Conservation (phyloP, 2,113 vertebrate genomes). For the Oreochromis niloticus region DNA sequence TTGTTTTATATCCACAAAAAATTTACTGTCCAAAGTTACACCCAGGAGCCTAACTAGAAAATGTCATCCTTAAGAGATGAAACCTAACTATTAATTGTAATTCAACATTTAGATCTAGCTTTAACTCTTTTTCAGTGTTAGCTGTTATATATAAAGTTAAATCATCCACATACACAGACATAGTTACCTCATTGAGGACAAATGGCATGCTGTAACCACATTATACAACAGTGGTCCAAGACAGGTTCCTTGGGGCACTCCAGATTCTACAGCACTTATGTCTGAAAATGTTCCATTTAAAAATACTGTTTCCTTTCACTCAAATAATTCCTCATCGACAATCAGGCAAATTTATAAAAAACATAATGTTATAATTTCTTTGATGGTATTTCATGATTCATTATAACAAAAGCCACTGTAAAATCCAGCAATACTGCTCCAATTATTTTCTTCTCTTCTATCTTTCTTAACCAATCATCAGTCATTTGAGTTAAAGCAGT, state of each 20-base stretch:
- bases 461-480: background rate
- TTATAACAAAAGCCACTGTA: background rate
- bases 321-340: background rate
- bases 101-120: background rate
- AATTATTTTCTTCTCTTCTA: background rate
- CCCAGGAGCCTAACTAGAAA: background rate
- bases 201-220: background rate
- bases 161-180: background rate
- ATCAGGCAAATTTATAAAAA: background rate
- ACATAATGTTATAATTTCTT: background rate
- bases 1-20: background rate
- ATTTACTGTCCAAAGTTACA: background rate
- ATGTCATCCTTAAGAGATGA: background rate
- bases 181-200: background rate
- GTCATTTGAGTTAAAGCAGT: background rate
- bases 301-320: background rate
- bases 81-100: background rate
- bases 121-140: background rate
- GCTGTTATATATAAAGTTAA: background rate
- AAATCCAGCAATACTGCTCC: background rate
- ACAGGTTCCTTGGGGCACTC: background rate
- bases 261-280: background rate
- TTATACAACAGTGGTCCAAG: background rate
- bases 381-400: background rate
- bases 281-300: background rate